Conservation (phyloP, 2,113 vertebrate species). For the Pelusios castaneus region DNA sequence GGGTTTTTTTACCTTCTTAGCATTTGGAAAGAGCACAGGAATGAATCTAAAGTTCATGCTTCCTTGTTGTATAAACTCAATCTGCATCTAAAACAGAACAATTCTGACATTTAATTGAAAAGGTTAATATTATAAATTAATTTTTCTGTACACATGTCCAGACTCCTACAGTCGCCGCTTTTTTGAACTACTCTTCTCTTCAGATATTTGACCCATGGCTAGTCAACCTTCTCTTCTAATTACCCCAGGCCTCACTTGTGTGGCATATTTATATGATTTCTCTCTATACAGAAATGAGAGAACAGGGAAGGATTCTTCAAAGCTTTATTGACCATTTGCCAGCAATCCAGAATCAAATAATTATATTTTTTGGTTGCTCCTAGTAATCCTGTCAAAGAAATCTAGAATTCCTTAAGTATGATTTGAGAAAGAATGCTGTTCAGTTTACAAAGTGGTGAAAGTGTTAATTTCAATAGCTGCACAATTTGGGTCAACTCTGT, state of each 20-base stretch:
- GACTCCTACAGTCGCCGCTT: neutral
- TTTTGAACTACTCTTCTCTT: conserved; percentile 1
- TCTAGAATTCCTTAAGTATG: neutral
- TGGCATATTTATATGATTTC: conserved; percentile 22
- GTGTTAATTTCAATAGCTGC: neutral
- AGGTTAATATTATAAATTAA: neutral
- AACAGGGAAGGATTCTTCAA: neutral
- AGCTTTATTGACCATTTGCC: neutral
- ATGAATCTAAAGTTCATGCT: conserved; percentile 96
- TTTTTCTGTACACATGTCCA: neutral
- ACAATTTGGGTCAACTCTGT: neutral
- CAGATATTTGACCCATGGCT: conserved; percentile 9
- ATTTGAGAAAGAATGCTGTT: neutral
- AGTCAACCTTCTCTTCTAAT: neutral
- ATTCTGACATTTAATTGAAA: conserved; percentile 32
- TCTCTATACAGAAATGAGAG: conserved; percentile 15
- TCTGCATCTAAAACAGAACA: conserved; percentile 89
- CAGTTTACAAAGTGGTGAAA: neutral
- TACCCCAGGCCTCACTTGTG: neutral
- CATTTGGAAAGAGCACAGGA: conserved; percentile 92
- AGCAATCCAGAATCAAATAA: neutral
- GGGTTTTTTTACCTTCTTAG: conserved; percentile 82
- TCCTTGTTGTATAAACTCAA: conserved; percentile 96
- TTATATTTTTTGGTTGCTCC: neutral
- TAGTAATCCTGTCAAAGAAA: neutral